phyloP scores from a whole-genome alignment of 2,888 invertebrate species.

The Cephonodes hylas region DNA sequence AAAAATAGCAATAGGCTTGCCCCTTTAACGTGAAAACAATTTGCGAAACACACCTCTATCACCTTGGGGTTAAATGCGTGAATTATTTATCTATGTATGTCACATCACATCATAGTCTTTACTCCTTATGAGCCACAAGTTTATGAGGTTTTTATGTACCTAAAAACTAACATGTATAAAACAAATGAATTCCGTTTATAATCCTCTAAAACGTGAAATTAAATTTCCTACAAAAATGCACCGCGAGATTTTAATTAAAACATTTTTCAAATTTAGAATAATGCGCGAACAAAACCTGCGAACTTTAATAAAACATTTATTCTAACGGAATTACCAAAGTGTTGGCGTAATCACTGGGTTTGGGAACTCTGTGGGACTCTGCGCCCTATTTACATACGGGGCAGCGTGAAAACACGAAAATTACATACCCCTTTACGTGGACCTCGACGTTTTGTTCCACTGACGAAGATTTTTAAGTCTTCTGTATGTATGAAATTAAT shows the following conservation, averaged over 20 bases:
- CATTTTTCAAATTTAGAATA: background rate
- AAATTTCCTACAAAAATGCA: no score
- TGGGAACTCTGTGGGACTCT: background rate
- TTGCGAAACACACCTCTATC: no score
- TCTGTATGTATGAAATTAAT: background rate
- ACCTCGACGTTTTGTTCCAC: background rate
- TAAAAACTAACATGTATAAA: no score
- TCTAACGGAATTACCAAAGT: background rate
- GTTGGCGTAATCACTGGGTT: background rate
- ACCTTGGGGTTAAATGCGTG: no score
- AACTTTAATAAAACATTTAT: background rate
- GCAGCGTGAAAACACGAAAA: background rate
- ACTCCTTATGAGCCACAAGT: no score
- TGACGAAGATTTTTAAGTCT: background rate
- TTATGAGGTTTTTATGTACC: no score
- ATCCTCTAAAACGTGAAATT: no score
- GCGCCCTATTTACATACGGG: background rate
- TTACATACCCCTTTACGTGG: background rate
- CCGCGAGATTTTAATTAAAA: background rate
- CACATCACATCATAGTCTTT: no score
- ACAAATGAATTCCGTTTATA: no score
- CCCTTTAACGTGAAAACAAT: no score
- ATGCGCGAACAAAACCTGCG: background rate
- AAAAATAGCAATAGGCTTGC: no score
- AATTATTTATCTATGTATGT: no score